A percentile compares a stretch with the other conserved stretches of the same genome.
phyloP scores from a whole-genome alignment of 2,797 vertebrate species.

The Morus bassanus region DNA sequence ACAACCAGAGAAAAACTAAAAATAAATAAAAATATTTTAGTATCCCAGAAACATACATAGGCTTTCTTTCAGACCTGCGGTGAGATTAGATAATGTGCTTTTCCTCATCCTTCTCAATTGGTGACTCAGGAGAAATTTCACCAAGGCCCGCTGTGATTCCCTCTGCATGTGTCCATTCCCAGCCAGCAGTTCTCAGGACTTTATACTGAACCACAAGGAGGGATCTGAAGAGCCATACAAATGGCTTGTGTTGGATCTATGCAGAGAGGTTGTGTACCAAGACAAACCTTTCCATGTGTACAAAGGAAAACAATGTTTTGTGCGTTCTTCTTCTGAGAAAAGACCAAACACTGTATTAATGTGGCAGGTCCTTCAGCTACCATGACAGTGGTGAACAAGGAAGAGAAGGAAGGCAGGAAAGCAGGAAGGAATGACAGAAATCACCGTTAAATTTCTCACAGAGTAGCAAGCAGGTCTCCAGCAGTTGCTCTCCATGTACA shows the following conservation, averaged over 20 bases:
- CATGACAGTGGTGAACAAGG: not conserved
- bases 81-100: not conserved
- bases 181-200: not conserved
- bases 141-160: rapidly evolving
- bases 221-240: not conserved
- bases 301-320: not conserved
- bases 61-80: not conserved
- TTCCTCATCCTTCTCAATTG: not conserved
- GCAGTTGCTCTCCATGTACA: not conserved
- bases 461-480: not conserved
- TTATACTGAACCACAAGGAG: not conserved
- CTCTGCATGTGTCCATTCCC: rapidly evolving
- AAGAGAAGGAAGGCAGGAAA: not conserved
- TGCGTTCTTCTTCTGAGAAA: not conserved
- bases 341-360: not conserved
- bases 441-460: not conserved
- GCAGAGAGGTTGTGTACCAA: not conserved
- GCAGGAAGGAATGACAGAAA: not conserved
- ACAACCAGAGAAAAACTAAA: not conserved
- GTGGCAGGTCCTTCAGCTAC: not conserved
- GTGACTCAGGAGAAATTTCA: not conserved
- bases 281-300: not conserved
- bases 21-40: not conserved
- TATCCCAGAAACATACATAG: not conserved
- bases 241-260: not conserved